These are phyloP conservation scores for Ptilorrhoa leucosticta DNA, from an alignment of 2,113 vertebrate species.

Conservation along the genomic window DNA sequence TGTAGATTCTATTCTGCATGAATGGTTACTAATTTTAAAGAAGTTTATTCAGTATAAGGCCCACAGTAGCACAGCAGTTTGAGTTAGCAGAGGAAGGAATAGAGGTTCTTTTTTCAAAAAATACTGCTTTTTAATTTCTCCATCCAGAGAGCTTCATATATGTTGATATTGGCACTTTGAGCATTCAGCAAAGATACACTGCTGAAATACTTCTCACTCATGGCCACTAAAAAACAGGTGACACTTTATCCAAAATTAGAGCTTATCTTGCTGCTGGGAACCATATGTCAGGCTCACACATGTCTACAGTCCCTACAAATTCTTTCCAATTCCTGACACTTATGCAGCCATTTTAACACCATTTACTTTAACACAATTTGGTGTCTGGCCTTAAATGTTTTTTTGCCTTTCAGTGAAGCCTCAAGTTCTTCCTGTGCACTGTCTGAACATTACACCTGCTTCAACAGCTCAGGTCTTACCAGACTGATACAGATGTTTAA, in stretches of 20 bases:
- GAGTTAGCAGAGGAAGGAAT: neutral
- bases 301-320: neutral
- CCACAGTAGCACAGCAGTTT: neutral
- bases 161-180: neutral
- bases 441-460: neutral
- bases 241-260: neutral
- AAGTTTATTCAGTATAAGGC: neutral
- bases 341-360: neutral
- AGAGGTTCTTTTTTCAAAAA: neutral
- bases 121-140: neutral
- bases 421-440: neutral
- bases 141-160: neutral
- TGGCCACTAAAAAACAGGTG: neutral
- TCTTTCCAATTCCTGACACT: neutral
- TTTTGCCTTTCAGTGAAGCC: neutral
- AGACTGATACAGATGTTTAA: neutral
- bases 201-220: neutral
- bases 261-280: neutral
- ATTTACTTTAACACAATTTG: neutral
- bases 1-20: neutral
- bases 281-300: neutral
- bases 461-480: slow-evolving; percentile 7
- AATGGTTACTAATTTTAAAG: neutral
- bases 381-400: neutral
- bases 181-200: neutral